Percentiles rank a stretch among this genome's conserved stretches.
These are phyloP conservation scores for Ormia ochracea DNA, from an alignment of 2,888 invertebrate species.

Conservation along the genomic window DNA sequence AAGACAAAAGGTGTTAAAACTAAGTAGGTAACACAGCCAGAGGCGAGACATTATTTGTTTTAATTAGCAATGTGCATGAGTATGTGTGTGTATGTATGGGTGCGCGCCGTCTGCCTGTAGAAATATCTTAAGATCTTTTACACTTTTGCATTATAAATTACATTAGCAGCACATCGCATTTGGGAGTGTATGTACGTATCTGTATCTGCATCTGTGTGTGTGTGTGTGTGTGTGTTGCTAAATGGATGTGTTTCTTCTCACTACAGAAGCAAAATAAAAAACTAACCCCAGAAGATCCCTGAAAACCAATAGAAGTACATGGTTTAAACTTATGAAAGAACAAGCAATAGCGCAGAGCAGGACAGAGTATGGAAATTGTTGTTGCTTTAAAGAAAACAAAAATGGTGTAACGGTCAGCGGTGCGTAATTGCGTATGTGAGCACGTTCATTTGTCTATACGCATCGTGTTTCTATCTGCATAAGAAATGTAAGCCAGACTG, in stretches of 20 bases:
- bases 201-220: not conserved
- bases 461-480: not conserved
- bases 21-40: not conserved
- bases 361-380: not conserved
- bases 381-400: not conserved
- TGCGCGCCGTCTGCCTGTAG: too few species aligned
- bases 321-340: not conserved
- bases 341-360: not conserved
- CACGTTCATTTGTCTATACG: not conserved
- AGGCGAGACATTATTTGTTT: not conserved
- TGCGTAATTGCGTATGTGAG: not conserved
- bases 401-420: conserved; percentile 32
- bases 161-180: not conserved
- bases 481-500: not conserved
- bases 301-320: not conserved
- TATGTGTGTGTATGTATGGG: not conserved
- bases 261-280: not conserved
- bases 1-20: conserved; percentile 39
- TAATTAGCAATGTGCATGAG: not conserved
- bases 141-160: conserved; percentile 24
- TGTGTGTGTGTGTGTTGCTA: not conserved
- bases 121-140: conserved; percentile 47
- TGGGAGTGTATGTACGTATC: not conserved
- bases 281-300: conserved; percentile 25
- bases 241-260: not conserved